Percentiles rank a stretch among this genome's conserved stretches.
Evolutionary conservation across 2,888 invertebrate species (phyloP).

Genomic region (Pseudeuparius sepicola): DNA sequence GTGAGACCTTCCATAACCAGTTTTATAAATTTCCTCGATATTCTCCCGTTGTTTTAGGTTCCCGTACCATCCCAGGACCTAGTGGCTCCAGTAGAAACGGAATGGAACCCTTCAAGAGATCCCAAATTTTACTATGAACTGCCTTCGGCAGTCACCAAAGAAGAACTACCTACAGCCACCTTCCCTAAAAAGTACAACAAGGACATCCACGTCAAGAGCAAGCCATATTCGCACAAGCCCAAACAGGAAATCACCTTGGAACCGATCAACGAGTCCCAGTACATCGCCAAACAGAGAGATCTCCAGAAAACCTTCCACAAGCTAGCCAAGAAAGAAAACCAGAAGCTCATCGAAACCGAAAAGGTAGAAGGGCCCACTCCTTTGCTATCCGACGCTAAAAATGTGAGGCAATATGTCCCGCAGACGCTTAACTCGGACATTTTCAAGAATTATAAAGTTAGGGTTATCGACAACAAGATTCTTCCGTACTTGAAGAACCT

Average conservation of each 20-base stretch:
- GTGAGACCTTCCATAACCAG: conserved; percentile 18
- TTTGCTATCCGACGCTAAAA: no score
- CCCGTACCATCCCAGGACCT: conserved; percentile 41
- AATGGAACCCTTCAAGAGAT: conserved; percentile 37
- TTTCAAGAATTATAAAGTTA: no score
- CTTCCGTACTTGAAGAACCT: background rate
- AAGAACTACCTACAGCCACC: conserved; percentile 42
- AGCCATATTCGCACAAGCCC: conserved; percentile 33
- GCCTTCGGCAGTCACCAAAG: conserved; percentile 35
- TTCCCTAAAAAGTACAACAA: conserved; percentile 51
- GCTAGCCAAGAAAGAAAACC: conserved; percentile 44
- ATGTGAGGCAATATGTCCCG: no score
- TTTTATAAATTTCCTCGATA: background rate
- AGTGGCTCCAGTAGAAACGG: conserved; percentile 39
- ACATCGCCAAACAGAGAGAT: conserved; percentile 32
- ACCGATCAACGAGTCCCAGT: conserved; percentile 38
- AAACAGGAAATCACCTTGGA: conserved; percentile 41
- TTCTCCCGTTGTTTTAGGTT: conserved; percentile 8
- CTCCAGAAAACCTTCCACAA: conserved; percentile 35
- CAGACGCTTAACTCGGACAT: background rate
- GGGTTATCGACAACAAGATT: no score
- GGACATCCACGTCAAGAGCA: conserved; percentile 38
- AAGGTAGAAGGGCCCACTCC: no score
- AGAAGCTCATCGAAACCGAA: conserved; percentile 40
- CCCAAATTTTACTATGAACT: conserved; percentile 36